These are phyloP conservation scores for Leptoclinus maculatus DNA, from an alignment of 2,797 vertebrate genomes.

Conservation along the genomic window DNA sequence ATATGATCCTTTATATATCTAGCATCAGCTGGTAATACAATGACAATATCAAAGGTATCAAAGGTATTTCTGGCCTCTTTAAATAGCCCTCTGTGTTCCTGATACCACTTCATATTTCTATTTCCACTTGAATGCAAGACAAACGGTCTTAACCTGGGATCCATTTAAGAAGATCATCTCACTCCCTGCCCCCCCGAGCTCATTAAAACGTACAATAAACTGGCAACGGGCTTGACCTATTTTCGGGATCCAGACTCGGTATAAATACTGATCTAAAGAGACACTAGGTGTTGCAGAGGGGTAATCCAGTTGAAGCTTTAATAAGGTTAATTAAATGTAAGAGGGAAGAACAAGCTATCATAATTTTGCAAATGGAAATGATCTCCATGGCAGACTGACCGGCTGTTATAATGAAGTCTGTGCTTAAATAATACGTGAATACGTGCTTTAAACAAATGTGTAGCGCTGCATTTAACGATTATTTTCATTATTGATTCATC, in stretches of 20 bases:
- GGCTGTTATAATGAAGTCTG: background rate
- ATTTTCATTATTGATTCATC: no score
- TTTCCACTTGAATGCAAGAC: conserved; percentile 6
- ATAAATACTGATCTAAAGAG: conserved; percentile 32
- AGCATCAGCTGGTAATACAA: background rate
- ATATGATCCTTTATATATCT: background rate
- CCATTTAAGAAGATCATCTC: conserved; percentile 30
- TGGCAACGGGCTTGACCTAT: conserved; percentile 29
- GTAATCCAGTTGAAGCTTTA: background rate
- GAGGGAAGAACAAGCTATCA: background rate
- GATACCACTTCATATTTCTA: conserved; percentile 28
- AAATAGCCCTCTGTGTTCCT: conserved; percentile 46
- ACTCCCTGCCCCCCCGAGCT: conserved; percentile 13
- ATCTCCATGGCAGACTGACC: background rate
- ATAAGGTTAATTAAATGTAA: conserved; percentile 33
- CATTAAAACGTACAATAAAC: conserved; percentile 46
- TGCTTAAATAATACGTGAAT: background rate
- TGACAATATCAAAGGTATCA: background rate
- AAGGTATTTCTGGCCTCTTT: conserved; percentile 59
- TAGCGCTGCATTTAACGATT: background rate
- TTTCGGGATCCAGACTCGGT: conserved; percentile 21
- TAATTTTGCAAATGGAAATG: background rate
- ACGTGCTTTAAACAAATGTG: background rate
- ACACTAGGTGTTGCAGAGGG: conserved; percentile 9
- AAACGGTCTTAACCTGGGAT: conserved; percentile 14